Conservation (phyloP, 2,888 invertebrate genomes). For the Cerastis leucographa region DNA sequence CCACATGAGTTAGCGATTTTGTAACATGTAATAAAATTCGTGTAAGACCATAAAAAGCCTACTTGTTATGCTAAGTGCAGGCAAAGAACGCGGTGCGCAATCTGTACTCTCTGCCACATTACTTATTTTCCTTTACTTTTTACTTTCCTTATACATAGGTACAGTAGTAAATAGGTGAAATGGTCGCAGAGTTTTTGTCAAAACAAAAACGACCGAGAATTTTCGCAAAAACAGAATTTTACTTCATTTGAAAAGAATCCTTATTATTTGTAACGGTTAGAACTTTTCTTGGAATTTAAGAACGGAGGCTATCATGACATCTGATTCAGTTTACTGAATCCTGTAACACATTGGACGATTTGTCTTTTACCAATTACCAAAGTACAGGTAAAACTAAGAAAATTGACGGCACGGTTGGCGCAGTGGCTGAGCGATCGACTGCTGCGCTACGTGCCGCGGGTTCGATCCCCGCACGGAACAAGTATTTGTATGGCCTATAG, state of each 20-base stretch:
- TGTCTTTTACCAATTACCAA: neutral
- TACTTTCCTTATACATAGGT: too few relatives aligned
- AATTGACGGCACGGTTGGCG: too few relatives aligned
- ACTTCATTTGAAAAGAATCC: neutral
- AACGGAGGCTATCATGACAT: neutral
- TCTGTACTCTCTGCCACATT: neutral
- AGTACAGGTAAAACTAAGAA: too few relatives aligned
- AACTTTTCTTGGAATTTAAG: neutral
- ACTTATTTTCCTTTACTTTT: too few relatives aligned
- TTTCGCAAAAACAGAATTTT: neutral
- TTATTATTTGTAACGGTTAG: neutral
- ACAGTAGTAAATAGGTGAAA: neutral
- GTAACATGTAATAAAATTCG: slow-evolving; percentile 21
- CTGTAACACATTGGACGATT: neutral
- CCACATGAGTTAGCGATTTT: slow-evolving; percentile 2
- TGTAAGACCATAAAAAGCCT: slow-evolving; percentile 26
- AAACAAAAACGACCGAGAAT: neutral
- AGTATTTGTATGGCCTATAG: too few relatives aligned
- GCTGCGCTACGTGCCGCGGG: too few relatives aligned
- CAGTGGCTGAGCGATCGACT: too few relatives aligned
- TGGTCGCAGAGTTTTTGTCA: neutral
- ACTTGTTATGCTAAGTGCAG: slow-evolving; percentile 44
- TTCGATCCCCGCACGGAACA: too few relatives aligned
- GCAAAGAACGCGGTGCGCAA: slow-evolving; percentile 39
- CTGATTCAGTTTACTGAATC: neutral